Evolutionary conservation across 2,888 invertebrate species (phyloP).

Genomic region (Agapostemon virescens): DNA sequence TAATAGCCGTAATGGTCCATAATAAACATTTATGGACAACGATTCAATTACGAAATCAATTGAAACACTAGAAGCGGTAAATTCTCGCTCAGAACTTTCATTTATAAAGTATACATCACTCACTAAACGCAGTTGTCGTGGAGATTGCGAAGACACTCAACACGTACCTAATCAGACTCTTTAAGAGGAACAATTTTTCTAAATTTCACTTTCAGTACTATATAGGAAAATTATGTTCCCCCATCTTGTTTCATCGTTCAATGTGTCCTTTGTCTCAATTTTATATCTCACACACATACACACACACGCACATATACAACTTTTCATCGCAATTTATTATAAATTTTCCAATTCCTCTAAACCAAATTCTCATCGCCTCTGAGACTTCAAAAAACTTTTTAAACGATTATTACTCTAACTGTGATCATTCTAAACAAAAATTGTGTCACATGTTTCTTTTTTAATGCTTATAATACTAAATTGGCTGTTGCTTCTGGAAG

Average conservation of each 20-base stretch:
- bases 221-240: neutral
- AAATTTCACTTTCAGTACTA: neutral
- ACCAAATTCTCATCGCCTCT: neutral
- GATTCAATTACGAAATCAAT: neutral
- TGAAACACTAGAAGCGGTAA: too few species aligned
- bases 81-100: neutral
- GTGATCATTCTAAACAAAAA: neutral
- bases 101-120: neutral
- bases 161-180: neutral
- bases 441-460: neutral
- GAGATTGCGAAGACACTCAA: neutral
- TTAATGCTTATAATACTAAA: neutral
- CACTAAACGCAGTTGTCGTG: neutral
- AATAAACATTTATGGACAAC: neutral
- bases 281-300: neutral
- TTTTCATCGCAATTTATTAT: neutral
- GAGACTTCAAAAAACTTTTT: neutral
- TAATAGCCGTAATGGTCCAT: neutral
- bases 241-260: neutral
- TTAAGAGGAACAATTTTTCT: slow-evolving; percentile 18
- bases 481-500: neutral
- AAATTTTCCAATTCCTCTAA: neutral
- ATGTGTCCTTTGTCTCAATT: neutral
- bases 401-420: neutral
- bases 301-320: neutral